Percentiles rank a stretch among this genome's conserved stretches.
Evolutionary conservation across 2,888 invertebrate genomes (phyloP).

Genomic region (Corythucha ciliata): DNA sequence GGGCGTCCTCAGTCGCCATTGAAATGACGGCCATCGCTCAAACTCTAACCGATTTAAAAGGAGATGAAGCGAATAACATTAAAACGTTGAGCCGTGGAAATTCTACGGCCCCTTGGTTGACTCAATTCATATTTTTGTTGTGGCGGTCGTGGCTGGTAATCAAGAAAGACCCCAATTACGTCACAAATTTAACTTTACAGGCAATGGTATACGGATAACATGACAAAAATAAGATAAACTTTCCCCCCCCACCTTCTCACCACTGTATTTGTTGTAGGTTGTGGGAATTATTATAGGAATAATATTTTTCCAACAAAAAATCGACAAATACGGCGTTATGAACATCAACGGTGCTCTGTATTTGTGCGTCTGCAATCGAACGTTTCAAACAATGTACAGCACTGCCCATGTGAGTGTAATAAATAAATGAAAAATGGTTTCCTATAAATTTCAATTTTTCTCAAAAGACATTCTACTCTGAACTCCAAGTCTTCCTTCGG

Average conservation of each 20-base stretch:
- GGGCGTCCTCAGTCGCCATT: too few relatives aligned
- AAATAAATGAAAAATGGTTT: too few relatives aligned
- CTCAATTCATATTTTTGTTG: slow-evolving; percentile 78
- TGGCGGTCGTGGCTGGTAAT: slow-evolving; percentile 85
- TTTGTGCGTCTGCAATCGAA: too few relatives aligned
- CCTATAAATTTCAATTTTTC: too few relatives aligned
- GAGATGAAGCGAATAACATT: neutral
- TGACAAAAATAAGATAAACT: neutral
- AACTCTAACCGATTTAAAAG: neutral
- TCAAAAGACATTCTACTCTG: too few relatives aligned
- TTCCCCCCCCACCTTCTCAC: neutral
- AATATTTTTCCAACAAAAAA: slow-evolving; percentile 71
- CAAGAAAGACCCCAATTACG: slow-evolving; percentile 79
- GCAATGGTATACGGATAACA: slow-evolving; percentile 59
- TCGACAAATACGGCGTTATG: slow-evolving; percentile 81
- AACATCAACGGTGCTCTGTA: slow-evolving; percentile 93
- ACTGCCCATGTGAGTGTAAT: too few relatives aligned
- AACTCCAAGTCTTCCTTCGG: slow-evolving; percentile 75
- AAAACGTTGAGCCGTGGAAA: too few relatives aligned
- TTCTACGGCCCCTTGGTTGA: slow-evolving; percentile 78
- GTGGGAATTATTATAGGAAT: slow-evolving; percentile 74
- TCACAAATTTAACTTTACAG: slow-evolving; percentile 79
- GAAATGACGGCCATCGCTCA: neutral
- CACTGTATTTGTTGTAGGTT: slow-evolving; percentile 52
- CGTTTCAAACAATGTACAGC: too few relatives aligned